Evolutionary conservation across 2,113 vertebrate genomes (phyloP), one percentile per base, ranked within the genome.

Genomic region (Vicugna pacos): DNA sequence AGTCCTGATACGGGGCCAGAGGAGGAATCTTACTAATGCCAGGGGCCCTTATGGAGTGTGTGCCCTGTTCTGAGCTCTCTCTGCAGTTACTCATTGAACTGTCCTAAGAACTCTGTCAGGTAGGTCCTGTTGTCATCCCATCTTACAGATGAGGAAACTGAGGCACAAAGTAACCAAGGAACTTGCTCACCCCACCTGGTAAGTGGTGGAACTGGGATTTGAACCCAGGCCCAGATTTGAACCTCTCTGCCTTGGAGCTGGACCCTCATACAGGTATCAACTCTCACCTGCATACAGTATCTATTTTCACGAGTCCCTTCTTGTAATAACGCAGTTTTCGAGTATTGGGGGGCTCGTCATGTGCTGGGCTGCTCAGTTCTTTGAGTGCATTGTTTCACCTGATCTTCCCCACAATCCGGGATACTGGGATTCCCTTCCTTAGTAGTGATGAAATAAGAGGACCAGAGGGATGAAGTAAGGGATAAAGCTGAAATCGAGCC

Each of bases 321-420:
- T 32, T n/a, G 50, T 15, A 30, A 10, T 26, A 50, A 62, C 35
- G 3, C 65, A n/a, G 91, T 50, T 70, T 58, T 88, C 6, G 0
- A 14, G 54, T 17, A 17, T 2, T 1, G 35, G 76, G 76, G 30
- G 22, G 26, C 35, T 58, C 10, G 13, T 12, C 6, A 3, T 2
- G 42, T 32, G 54, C 69, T 12, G 6, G 28, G 60, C 58, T 9
- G 22, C 14, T 58, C 13, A 62, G 12, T 50, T 24, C 58, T 81
- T 16, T 8, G 11, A 17, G 3, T 12, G 1, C 4, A 0, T 2
- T 6, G 0, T 50, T 24, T 76, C 72, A 15, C 17, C 30, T n/a
- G 10, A 64, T 24, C 65, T 15, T 65, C 30, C 72, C 73, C 28
- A 38, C 1, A 1, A 15, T 12, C 50, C 58, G 38, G 11, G 77